A percentile compares a stretch with the other conserved stretches of the same genome.
Evolutionary conservation across 2,797 vertebrate species (phyloP).

Genomic region (Danio jaintianensis): DNA sequence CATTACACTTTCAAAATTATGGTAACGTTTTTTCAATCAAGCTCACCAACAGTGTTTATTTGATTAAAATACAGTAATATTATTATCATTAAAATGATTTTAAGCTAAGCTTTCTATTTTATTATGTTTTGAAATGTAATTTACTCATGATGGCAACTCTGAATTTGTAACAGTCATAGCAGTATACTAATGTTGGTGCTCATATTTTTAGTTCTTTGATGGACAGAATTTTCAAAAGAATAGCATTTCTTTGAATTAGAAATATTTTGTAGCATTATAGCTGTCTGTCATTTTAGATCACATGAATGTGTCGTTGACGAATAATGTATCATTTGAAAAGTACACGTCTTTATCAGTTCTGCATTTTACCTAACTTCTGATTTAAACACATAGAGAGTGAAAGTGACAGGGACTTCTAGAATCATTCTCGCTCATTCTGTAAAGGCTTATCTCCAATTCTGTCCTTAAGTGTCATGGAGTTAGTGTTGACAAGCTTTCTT

Average conservation of each 20-base stretch:
- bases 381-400: background rate
- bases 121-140: background rate
- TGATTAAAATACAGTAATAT: background rate
- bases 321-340: no score
- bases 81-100: background rate
- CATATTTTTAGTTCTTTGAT: background rate
- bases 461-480: constrained; percentile 34
- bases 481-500: constrained; percentile 48
- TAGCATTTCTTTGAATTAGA: background rate
- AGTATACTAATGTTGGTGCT: no score
- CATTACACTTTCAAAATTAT: background rate
- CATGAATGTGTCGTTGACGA: background rate
- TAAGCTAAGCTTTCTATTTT: background rate
- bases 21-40: background rate
- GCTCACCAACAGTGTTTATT: background rate
- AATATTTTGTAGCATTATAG: constrained; percentile 2
- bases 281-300: background rate
- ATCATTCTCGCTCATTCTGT: constrained; percentile 34
- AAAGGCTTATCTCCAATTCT: constrained; percentile 8
- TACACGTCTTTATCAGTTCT: background rate
- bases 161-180: background rate
- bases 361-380: background rate
- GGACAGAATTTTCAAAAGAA: background rate
- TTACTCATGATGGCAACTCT: background rate
- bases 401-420: constrained; percentile 41